Conservation (phyloP, 2,888 invertebrate species). For the Tipula vernalis region DNA sequence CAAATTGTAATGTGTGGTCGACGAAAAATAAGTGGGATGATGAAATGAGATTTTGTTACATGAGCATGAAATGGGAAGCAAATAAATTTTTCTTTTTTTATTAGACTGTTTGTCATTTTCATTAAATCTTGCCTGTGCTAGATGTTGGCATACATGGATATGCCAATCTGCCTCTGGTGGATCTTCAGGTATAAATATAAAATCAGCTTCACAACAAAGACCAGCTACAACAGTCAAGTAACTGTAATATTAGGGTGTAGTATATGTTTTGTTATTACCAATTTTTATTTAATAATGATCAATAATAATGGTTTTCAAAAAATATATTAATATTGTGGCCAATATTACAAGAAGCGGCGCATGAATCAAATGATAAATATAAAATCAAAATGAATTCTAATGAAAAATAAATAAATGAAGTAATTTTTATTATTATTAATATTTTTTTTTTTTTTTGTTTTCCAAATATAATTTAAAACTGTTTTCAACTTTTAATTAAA, state of each 20-base stretch:
- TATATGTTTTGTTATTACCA: neutral
- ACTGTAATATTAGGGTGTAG: slow-evolving; percentile 38
- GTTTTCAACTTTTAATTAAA: neutral
- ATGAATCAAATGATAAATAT: neutral
- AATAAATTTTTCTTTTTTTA: neutral
- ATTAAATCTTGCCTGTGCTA: slow-evolving; percentile 45
- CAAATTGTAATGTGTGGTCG: neutral
- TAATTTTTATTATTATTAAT: neutral
- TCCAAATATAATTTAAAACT: neutral
- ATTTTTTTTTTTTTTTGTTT: neutral
- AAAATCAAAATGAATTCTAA: neutral
- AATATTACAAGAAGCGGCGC: too few relatives aligned
- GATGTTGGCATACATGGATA: slow-evolving; percentile 59
- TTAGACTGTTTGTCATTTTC: neutral
- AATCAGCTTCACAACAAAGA: slow-evolving; percentile 73
- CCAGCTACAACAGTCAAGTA: slow-evolving; percentile 77
- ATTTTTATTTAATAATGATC: neutral
- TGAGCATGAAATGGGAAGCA: neutral
- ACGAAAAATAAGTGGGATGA: neutral
- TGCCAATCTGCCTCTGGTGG: slow-evolving; percentile 69
- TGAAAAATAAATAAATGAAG: neutral
- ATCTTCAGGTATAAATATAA: slow-evolving; percentile 80
- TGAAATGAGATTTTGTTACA: neutral
- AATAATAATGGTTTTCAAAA: neutral
- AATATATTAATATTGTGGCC: too few relatives aligned